Percentiles rank a stretch among this genome's conserved stretches.
These are phyloP conservation scores for Mya arenaria DNA, from an alignment of 1,140 invertebrate genomes.

Conservation along the genomic window DNA sequence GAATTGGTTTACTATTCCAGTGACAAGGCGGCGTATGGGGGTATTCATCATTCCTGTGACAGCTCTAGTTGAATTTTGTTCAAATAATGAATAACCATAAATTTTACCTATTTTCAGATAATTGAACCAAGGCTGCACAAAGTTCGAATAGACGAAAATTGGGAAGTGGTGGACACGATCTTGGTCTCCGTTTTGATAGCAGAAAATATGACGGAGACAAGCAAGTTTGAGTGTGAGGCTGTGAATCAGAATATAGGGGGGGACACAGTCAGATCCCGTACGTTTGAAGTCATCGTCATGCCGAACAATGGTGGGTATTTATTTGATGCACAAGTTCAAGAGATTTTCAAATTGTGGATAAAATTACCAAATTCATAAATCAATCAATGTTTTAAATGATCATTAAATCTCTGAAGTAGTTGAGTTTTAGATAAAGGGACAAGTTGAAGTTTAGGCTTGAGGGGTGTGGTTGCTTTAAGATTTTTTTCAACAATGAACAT, in stretches of 20 bases:
- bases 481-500: background rate
- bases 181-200: constrained; percentile 1
- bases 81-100: background rate
- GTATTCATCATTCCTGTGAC: background rate
- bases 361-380: no score
- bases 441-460: background rate
- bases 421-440: background rate
- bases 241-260: constrained; percentile 56
- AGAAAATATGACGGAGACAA: constrained; percentile 46
- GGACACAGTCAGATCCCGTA: constrained; percentile 36
- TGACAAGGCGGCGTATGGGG: no score
- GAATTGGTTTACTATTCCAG: no score
- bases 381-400: background rate
- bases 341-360: no score
- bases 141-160: constrained; percentile 21
- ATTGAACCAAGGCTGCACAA: constrained; percentile 19
- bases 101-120: constrained; percentile 27
- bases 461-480: background rate
- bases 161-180: background rate
- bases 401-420: background rate
- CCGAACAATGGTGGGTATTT: constrained; percentile 48
- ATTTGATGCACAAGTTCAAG: background rate
- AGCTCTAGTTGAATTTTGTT: background rate
- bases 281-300: constrained; percentile 31
- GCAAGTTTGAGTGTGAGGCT: constrained; percentile 61